phyloP scores from a whole-genome alignment of 2,888 invertebrate species.

The Thymelicus sylvestris region DNA sequence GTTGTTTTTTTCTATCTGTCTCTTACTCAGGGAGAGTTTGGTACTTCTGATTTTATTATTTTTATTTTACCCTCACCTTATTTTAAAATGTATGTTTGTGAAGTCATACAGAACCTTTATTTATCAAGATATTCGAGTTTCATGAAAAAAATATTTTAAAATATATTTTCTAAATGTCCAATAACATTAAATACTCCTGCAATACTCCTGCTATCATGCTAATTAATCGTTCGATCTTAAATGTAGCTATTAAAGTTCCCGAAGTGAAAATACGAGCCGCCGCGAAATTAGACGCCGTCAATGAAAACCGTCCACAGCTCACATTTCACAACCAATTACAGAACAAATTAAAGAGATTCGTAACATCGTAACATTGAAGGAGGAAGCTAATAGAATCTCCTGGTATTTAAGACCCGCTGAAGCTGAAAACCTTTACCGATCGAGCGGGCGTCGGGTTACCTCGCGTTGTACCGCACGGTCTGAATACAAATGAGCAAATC shows the following conservation, averaged over 20 bases:
- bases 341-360: constrained; percentile 44
- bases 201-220: no score
- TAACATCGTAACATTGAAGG: constrained; percentile 42
- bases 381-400: constrained; percentile 65
- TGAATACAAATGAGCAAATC: constrained; percentile 76
- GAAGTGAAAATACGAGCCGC: background rate
- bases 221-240: background rate
- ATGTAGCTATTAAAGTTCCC: background rate
- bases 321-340: constrained; percentile 32
- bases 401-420: constrained; percentile 64
- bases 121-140: no score
- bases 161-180: no score
- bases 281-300: constrained; percentile 19
- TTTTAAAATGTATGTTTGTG: no score
- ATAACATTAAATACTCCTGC: no score
- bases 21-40: background rate
- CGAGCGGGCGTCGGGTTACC: constrained; percentile 47
- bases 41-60: background rate
- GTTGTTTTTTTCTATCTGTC: background rate
- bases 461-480: constrained; percentile 49
- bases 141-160: no score
- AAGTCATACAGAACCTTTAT: no score
- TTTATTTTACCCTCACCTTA: no score
- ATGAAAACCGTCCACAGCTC: constrained; percentile 25
- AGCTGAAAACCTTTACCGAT: constrained; percentile 57